These are phyloP conservation scores for Syndactyla subalaris DNA, from an alignment of 2,797 vertebrate genomes.

Conservation along the genomic window DNA sequence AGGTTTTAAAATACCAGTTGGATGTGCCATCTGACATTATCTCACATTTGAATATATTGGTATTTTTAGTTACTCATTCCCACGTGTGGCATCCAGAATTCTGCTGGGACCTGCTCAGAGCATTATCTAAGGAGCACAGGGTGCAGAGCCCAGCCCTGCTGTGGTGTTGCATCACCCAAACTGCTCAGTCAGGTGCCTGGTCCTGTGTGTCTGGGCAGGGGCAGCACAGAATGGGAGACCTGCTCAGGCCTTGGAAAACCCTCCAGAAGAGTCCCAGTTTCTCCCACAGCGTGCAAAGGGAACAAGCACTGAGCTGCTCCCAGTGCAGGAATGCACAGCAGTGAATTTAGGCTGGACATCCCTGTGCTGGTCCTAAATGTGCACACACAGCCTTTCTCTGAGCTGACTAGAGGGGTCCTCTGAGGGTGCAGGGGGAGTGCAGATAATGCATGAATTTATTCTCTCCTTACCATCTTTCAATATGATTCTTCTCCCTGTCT, in stretches of 20 bases:
- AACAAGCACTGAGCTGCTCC: background rate
- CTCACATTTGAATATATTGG: background rate
- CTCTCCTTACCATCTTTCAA: background rate
- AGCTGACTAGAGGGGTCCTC: background rate
- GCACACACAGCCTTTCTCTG: background rate
- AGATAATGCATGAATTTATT: background rate
- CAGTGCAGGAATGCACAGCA: fast-evolving
- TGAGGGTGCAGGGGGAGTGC: fast-evolving
- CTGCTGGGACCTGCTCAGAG: background rate
- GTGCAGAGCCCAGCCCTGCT: background rate
- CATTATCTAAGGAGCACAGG: background rate
- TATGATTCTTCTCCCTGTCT: background rate
- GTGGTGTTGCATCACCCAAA: background rate
- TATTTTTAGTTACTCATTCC: slow-evolving; percentile 41
- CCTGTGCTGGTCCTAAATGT: background rate
- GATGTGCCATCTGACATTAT: slow-evolving; percentile 18
- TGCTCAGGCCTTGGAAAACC: background rate
- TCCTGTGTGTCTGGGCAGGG: background rate
- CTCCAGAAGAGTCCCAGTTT: background rate
- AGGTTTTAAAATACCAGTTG: slow-evolving; percentile 7
- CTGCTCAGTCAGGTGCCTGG: background rate
- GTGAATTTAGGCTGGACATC: background rate
- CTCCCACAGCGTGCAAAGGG: background rate
- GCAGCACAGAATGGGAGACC: background rate
- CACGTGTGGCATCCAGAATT: background rate